phyloP scores from a whole-genome alignment of 2,797 vertebrate species.

The Labroides dimidiatus region DNA sequence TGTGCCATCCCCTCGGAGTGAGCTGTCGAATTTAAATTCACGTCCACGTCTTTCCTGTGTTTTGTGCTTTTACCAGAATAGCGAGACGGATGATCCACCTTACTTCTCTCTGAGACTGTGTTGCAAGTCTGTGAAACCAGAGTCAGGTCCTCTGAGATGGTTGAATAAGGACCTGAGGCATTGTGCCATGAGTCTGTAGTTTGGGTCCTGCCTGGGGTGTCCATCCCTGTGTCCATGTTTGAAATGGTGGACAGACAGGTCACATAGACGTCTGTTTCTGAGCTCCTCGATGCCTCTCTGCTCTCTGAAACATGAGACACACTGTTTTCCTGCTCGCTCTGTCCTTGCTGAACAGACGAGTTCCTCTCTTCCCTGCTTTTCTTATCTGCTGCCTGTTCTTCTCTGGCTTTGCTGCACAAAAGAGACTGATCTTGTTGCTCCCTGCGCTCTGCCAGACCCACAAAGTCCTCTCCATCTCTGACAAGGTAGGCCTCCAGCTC shows the following conservation, averaged over 20 bases:
- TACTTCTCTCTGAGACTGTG: slow-evolving; percentile 82
- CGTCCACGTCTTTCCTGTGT: slow-evolving; percentile 66
- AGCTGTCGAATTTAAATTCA: slow-evolving; percentile 76
- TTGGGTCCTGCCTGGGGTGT: slow-evolving; percentile 63
- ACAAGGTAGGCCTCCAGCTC: slow-evolving; percentile 83
- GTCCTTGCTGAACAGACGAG: neutral
- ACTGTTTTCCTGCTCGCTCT: slow-evolving; percentile 54
- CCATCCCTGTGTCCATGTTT: slow-evolving; percentile 71
- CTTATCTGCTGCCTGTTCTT: slow-evolving; percentile 11
- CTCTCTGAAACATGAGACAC: slow-evolving; percentile 43
- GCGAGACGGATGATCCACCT: slow-evolving; percentile 33
- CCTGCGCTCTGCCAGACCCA: slow-evolving; percentile 56
- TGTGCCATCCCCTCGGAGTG: slow-evolving; percentile 81
- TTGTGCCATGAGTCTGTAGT: slow-evolving; percentile 76
- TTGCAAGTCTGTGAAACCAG: slow-evolving; percentile 82
- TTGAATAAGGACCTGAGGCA: slow-evolving; percentile 77
- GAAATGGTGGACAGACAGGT: slow-evolving; percentile 82
- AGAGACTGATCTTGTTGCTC: slow-evolving; percentile 14
- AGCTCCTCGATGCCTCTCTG: slow-evolving; percentile 71
- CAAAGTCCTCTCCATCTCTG: slow-evolving; percentile 78
- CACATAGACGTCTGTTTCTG: slow-evolving; percentile 81
- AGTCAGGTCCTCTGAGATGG: slow-evolving; percentile 86
- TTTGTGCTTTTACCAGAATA: slow-evolving; percentile 76
- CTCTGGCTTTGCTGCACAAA: slow-evolving; percentile 22
- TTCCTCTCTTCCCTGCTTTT: slow-evolving; percentile 41